Evolutionary conservation across 1,140 invertebrate species (phyloP).

Genomic region (Macrosteles quadrilineatus): DNA sequence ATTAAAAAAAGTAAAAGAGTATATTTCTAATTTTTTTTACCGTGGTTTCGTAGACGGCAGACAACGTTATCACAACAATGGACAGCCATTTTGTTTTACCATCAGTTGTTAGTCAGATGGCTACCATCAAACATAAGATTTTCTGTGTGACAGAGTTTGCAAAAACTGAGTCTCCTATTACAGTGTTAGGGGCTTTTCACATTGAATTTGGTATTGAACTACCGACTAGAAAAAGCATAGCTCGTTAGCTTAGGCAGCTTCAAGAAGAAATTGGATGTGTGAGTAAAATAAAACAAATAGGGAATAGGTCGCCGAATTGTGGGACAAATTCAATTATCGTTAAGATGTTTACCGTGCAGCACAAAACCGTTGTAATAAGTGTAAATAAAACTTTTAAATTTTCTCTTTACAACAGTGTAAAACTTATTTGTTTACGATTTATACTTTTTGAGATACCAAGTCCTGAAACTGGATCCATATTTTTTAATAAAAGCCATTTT

Average conservation of each 20-base stretch:
- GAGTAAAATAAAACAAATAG: not conserved
- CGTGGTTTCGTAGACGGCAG: too few relatives aligned
- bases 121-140: not conserved
- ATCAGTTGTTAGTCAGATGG: not conserved
- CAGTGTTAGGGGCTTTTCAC: not conserved
- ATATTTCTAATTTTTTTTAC: too few relatives aligned
- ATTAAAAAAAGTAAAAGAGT: too few relatives aligned
- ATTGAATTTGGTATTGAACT: not conserved
- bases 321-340: too few relatives aligned
- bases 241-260: not conserved
- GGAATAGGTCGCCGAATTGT: too few relatives aligned
- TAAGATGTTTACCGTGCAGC: too few relatives aligned
- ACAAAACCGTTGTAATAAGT: not conserved
- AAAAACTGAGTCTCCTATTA: not conserved
- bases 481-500: too few relatives aligned
- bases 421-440: too few relatives aligned
- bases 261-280: conserved; percentile 1
- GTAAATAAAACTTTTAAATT: conserved; percentile 1
- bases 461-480: too few relatives aligned
- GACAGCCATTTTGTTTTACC: not conserved
- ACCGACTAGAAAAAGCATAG: not conserved
- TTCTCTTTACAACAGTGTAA: not conserved
- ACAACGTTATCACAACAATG: not conserved
- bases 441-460: too few relatives aligned
- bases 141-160: not conserved